Base-by-base conservation (phyloP, 2,888 invertebrate species). In the Andrena camellia region DNA sequence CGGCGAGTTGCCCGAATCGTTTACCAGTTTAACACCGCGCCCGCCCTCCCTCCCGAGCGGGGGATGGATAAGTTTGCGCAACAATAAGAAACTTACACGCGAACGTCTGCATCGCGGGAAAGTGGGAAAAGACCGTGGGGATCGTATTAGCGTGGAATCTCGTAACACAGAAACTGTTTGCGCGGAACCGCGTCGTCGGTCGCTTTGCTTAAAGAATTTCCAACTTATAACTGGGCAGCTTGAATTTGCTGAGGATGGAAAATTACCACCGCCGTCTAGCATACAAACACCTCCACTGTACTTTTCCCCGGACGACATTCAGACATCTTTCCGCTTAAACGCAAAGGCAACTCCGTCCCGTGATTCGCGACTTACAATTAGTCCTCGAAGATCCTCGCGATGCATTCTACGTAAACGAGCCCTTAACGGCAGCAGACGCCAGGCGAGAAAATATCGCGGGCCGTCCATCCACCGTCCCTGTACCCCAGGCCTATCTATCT, bases 401-500 rank as follows among this genome's bases (percentile, higher is more conserved):
- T 29, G 10, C 17, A 5, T 59, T 26, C 17, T 29, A 29, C 29
- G 26, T 17, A 26, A 59, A 17, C 17, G 29, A 6, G n/a, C 6
- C n/a, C 31, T 8, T n/a, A 31, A 31, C 6, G 26, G 60, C 5
- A 17, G 26, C 29, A 29, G 59, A 13, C 17, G 59, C 26, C 1
- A 29, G 26, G 29, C 26, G 29, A 59, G 26, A 29, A 10, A 8
- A 42, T 17, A 13, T 52, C 50, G 33, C 48, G 42, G 26, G 23
- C 33, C 31, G 29, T 33, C n/a, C 26, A 48, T n/a, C 13, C 31
- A n/a, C 42, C 73, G 31, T 52, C 20, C 33, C 52, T 8, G 50
- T 6, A 50, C n/a, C 10, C 48, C 31, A 60, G 52, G 70, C 20
- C 54, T 54, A 74, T 85, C 77, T 73, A 78, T 79, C 82, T 60